Conservation (phyloP, 2,797 vertebrate genomes). For the Cichlasoma orientale region DNA sequence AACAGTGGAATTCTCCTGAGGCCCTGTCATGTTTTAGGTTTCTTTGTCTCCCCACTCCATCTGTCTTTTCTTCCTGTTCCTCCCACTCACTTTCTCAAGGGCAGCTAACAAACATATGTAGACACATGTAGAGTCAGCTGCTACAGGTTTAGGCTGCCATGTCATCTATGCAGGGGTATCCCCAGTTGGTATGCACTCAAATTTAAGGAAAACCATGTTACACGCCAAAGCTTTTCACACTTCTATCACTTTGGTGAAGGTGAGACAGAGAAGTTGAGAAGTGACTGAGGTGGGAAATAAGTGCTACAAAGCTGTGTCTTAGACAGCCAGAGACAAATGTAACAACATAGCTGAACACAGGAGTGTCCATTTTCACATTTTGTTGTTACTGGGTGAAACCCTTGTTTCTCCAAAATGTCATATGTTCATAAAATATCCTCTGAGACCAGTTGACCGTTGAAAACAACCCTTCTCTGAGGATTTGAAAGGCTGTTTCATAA, state of each 20-base stretch:
- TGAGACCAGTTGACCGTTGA: background rate
- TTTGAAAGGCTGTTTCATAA: background rate
- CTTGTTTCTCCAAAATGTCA: background rate
- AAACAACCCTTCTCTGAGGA: background rate
- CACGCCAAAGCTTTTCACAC: slow-evolving; percentile 47
- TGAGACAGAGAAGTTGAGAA: background rate
- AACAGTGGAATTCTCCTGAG: background rate
- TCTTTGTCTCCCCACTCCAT: background rate
- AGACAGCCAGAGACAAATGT: background rate
- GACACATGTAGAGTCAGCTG: slow-evolving; percentile 12
- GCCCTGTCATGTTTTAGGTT: background rate
- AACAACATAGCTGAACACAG: background rate
- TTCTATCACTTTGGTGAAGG: slow-evolving; percentile 20
- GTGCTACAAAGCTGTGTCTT: background rate
- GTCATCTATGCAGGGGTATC: background rate
- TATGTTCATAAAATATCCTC: background rate
- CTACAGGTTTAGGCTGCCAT: slow-evolving; percentile 1
- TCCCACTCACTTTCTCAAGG: slow-evolving; percentile 30
- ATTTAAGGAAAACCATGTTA: slow-evolving; percentile 27
- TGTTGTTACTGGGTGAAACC: background rate
- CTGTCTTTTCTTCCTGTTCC: slow-evolving; percentile 16
- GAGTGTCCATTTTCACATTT: slow-evolving; percentile 5
- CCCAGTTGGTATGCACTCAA: slow-evolving; percentile 10
- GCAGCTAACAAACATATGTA: slow-evolving; percentile 13
- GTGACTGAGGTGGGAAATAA: background rate